Evolutionary conservation across 1,140 invertebrate species (phyloP), one percentile per base, ranked within the genome.

Genomic region (Agrilus planipennis): DNA sequence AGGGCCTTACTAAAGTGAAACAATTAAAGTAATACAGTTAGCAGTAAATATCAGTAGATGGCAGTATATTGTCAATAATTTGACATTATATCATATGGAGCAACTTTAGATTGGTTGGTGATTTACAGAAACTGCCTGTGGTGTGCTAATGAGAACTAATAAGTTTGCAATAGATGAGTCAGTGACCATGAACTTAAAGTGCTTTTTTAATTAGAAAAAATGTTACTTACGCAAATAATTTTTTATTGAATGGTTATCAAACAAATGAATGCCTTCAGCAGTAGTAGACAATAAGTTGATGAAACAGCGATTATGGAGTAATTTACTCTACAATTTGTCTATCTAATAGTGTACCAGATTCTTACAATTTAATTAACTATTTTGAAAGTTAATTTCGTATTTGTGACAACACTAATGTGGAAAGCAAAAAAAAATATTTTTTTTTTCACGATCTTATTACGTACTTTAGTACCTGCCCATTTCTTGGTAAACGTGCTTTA

Each of bases 241-340:
- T 28, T 23, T 34, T 35, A 25, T 34, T 34, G 21, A 14, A 18
- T 30, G 25, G n/a, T 25, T 25, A 7, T 25, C 5, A 25, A 25
- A 11, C n/a, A 25, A 7, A 25, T 17, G 16, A 32, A 15, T 11
- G 16, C 3, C 4, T 32, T 32, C 30, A 17, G 30, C 30, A 32
- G 7, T 17, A 5, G 30, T 17, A 15, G n/a, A 45, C 30, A 47
- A 47, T n/a, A n/a, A n/a, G n/a, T n/a, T n/a, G n/a, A n/a, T n/a
- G n/a, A n/a, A n/a, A n/a, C n/a, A n/a, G n/a, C n/a, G n/a, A n/a
- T n/a, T n/a, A n/a, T n/a, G n/a, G 54, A 56, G 54, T 56, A 56
- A 56, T 56, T 56, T 56, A 56, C 54, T 56, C 52, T 56, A 56
- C 54, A 42, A 39, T 49, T 41, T 47, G 32, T 44, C 54, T 54